Conservation (phyloP, 2,888 invertebrate genomes). For the Pheosia gnoma region DNA sequence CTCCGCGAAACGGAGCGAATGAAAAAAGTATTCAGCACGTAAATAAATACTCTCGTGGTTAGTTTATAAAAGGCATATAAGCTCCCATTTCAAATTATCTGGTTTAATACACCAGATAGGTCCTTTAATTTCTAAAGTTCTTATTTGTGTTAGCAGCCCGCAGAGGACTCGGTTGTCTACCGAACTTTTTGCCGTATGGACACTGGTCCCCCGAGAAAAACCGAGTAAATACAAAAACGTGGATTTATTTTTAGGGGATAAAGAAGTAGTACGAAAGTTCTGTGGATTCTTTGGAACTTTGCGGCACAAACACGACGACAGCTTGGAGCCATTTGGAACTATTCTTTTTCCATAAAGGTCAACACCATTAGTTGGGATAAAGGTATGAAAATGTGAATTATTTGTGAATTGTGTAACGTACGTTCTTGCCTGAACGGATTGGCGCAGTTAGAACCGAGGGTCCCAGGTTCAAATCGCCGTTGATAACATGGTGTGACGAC, state of each 20-base stretch:
- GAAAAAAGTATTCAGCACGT: too few species aligned
- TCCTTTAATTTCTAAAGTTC: slow-evolving; percentile 38
- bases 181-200: slow-evolving; percentile 41
- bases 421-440: too few species aligned
- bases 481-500: too few species aligned
- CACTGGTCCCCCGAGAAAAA: slow-evolving; percentile 21
- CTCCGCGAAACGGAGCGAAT: too few species aligned
- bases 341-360: too few species aligned
- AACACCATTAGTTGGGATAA: too few species aligned
- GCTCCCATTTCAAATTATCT: slow-evolving; percentile 30
- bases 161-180: slow-evolving; percentile 42
- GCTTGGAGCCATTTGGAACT: too few species aligned
- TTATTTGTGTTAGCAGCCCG: slow-evolving; percentile 38
- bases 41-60: too few species aligned
- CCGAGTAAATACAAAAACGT: background rate
- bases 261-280: background rate
- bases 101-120: slow-evolving; percentile 33
- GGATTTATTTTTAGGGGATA: background rate
- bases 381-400: too few species aligned
- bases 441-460: too few species aligned
- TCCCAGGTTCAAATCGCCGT: too few species aligned
- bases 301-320: background rate
- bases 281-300: background rate
- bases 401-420: too few species aligned
- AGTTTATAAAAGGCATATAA: background rate